These are phyloP conservation scores for Hirundichthys speculiger DNA, from an alignment of 2,113 vertebrate genomes.

Conservation along the genomic window DNA sequence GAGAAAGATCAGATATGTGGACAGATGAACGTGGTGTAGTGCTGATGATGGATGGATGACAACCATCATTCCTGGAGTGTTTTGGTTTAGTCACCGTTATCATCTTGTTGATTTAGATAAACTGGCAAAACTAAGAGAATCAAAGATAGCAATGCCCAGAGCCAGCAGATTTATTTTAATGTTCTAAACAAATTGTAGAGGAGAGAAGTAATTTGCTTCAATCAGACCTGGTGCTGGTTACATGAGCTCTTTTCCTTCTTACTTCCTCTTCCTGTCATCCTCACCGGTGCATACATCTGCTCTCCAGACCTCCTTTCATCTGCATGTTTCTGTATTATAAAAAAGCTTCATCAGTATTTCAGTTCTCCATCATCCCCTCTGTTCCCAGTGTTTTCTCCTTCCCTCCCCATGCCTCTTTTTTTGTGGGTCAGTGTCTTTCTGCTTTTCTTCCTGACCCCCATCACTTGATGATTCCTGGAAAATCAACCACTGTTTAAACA, in stretches of 20 bases:
- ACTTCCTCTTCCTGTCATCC: neutral
- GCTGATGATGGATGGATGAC: neutral
- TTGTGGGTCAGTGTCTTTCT: slow-evolving; percentile 17
- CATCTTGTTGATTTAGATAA: slow-evolving; percentile 7
- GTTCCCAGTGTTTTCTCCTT: neutral
- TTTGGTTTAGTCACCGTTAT: slow-evolving; percentile 2
- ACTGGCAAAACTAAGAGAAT: neutral
- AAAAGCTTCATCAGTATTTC: slow-evolving; percentile 16
- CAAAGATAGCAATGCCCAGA: too few species aligned
- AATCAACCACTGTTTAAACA: slow-evolving; percentile 71
- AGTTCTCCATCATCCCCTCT: neutral
- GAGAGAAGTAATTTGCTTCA: slow-evolving; percentile 47
- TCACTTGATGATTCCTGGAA: slow-evolving; percentile 55
- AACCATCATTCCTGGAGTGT: slow-evolving; percentile 1
- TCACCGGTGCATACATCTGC: neutral
- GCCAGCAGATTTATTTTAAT: slow-evolving; percentile 16
- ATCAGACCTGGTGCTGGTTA: slow-evolving; percentile 43
- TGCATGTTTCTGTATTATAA: neutral
- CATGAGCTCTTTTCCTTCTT: slow-evolving; percentile 10
- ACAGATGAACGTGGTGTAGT: neutral
- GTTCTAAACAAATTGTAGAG: slow-evolving; percentile 40
- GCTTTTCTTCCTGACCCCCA: slow-evolving; percentile 5
- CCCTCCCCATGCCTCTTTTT: neutral
- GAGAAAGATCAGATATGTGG: too few species aligned
- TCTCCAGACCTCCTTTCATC: neutral